phyloP scores from a whole-genome alignment of 2,888 invertebrate genomes.

The Stictocephala bisonia region DNA sequence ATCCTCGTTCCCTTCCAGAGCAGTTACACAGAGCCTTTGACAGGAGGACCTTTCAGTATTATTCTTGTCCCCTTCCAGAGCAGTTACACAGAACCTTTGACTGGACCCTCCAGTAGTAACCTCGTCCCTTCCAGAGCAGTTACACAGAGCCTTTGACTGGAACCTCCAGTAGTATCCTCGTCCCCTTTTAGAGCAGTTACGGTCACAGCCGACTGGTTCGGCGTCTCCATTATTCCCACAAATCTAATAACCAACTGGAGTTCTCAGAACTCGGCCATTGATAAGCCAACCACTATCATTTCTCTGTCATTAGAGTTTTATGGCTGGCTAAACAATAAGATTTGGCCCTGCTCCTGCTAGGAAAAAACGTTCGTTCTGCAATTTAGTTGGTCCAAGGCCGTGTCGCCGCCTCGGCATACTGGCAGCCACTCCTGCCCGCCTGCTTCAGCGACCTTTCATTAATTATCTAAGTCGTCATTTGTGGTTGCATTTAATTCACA shows the following conservation, averaged over 20 bases:
- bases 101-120: not conserved
- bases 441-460: not conserved
- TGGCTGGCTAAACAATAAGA: conserved; percentile 47
- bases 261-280: conserved; percentile 37
- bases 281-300: conserved; percentile 46
- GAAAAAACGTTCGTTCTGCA: conserved; percentile 45
- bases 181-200: not conserved
- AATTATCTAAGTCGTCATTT: no score
- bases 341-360: conserved; percentile 37
- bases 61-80: not conserved
- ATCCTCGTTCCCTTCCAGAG: no score
- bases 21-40: not conserved
- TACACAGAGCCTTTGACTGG: not conserved
- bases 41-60: not conserved
- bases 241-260: conserved; percentile 37
- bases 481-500: no score
- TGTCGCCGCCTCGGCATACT: not conserved
- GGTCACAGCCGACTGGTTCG: no score
- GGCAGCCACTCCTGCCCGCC: not conserved
- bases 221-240: conserved; percentile 30
- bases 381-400: conserved; percentile 43
- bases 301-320: conserved; percentile 46
- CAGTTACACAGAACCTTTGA: not conserved
- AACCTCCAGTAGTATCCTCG: not conserved
- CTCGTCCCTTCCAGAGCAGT: not conserved